Percentiles rank a stretch among this genome's conserved stretches.
phyloP scores from a whole-genome alignment of 2,888 invertebrate genomes.

The Eulithis prunata region DNA sequence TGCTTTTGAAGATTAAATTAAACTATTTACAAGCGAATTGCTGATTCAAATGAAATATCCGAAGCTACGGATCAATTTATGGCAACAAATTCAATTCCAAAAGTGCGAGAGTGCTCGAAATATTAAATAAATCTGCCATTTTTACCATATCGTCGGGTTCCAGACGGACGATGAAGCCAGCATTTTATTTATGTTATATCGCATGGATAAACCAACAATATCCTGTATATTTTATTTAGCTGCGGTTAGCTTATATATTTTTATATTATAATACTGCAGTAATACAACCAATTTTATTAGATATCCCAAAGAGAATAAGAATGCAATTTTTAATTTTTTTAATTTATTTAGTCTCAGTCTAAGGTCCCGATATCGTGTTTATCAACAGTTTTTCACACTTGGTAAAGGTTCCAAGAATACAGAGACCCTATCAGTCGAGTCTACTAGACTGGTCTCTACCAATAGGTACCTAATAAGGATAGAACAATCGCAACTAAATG shows the following conservation, averaged over 20 bases:
- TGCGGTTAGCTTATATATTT: not conserved
- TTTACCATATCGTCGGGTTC: slow-evolving; percentile 7
- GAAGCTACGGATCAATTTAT: slow-evolving; percentile 30
- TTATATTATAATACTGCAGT: too few species aligned
- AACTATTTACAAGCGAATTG: slow-evolving; percentile 28
- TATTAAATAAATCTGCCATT: slow-evolving; percentile 24
- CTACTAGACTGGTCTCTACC: too few species aligned
- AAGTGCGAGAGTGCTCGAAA: slow-evolving; percentile 24
- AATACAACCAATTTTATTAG: too few species aligned
- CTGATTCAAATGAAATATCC: slow-evolving; percentile 31
- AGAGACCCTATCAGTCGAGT: too few species aligned
- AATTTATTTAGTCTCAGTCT: too few species aligned
- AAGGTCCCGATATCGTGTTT: too few species aligned
- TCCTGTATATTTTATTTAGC: not conserved
- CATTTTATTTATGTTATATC: slow-evolving; percentile 8
- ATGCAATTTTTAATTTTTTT: too few species aligned
- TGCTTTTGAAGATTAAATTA: slow-evolving; percentile 25
- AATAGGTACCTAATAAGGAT: too few species aligned
- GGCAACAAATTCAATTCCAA: slow-evolving; percentile 30
- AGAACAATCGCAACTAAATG: too few species aligned
- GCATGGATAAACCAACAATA: not conserved
- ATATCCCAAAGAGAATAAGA: too few species aligned
- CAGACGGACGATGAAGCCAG: slow-evolving; percentile 11
- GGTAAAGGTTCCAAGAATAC: too few species aligned
- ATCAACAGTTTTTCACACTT: too few species aligned